Evolutionary conservation across 2,797 vertebrate genomes (phyloP), one percentile per base, ranked within the genome.

Genomic region (Moxostoma hubbsi): DNA sequence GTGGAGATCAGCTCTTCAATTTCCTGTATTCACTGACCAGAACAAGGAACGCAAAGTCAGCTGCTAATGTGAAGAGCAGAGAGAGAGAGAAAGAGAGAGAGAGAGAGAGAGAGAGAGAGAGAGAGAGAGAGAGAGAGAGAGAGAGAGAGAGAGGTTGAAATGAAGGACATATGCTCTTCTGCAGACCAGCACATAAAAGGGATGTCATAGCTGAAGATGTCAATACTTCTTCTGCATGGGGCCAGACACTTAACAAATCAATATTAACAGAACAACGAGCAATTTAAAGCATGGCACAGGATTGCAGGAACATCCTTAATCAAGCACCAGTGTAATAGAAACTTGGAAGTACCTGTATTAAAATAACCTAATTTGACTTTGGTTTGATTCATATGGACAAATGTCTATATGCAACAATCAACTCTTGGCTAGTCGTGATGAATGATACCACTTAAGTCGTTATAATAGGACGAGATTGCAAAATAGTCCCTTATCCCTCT

Each of bases 171-270:
- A 71, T 43, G n/a, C 6, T 11, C 36, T 51, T 54, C 55, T 69
- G 66, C 66, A 70, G 18, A 18, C 11, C 0, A 13, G 15, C 9
- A 64, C 36, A 64, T 79, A 79, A 70, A 54, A 13, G 70, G 61
- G 57, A 71, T 54, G 75, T 78, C 58, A 54, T 11, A 1, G 49
- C 49, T 70, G n/a, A 70, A 77, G 75, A 55, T 71, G 59, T 72
- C 68, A 79, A 79, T 72, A 49, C 16, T 50, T 71, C 57, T 54
- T 65, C 59, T 58, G 58, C 68, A 55, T 58, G 16, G 73, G 15
- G 13, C 36, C 18, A 63, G 72, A 16, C 61, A 57, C 68, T 72
- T 57, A 64, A 8, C 12, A 10, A 63, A 65, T 72, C 68, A 72
- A 79, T 65, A 71, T 15, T 50, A 55, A 16, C 59, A 79, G 43